phyloP scores from a whole-genome alignment of 2,113 vertebrate genomes.

The Grammomys surdaster region DNA sequence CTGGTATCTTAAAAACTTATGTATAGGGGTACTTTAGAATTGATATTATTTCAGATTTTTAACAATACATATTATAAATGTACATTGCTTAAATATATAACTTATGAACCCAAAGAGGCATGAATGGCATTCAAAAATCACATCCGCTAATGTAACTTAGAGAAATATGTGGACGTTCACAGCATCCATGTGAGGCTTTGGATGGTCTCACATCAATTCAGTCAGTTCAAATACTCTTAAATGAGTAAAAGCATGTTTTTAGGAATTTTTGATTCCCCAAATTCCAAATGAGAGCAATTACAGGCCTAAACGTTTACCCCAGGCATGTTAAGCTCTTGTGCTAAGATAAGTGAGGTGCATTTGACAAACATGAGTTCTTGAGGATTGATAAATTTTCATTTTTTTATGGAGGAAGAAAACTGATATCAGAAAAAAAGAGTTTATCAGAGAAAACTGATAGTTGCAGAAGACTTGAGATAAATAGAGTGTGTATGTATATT shows the following conservation, averaged over 20 bases:
- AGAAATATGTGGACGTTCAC: not conserved
- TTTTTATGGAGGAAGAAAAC: not conserved
- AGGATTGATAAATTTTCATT: not conserved
- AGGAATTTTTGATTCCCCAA: not conserved
- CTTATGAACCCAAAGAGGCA: not conserved
- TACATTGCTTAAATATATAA: not conserved
- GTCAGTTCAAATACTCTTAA: not conserved
- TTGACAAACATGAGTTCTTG: not conserved
- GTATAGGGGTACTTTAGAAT: not conserved
- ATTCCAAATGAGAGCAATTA: not conserved
- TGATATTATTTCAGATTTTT: conserved; percentile 28
- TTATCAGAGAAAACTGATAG: not conserved
- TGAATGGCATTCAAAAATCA: not conserved
- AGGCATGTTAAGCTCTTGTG: not conserved
- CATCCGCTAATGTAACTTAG: not conserved
- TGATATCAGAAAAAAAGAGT: too few species aligned
- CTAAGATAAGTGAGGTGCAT: not conserved
- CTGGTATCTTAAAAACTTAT: not conserved
- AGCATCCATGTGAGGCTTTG: not conserved
- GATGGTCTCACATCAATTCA: not conserved
- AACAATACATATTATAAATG: not conserved
- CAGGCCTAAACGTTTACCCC: not conserved
- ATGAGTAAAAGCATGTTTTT: not conserved
- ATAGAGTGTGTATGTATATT: not conserved
- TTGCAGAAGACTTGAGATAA: not conserved